Evolutionary conservation across 2,797 vertebrate species (phyloP).

Genomic region (Acomys russatus): DNA sequence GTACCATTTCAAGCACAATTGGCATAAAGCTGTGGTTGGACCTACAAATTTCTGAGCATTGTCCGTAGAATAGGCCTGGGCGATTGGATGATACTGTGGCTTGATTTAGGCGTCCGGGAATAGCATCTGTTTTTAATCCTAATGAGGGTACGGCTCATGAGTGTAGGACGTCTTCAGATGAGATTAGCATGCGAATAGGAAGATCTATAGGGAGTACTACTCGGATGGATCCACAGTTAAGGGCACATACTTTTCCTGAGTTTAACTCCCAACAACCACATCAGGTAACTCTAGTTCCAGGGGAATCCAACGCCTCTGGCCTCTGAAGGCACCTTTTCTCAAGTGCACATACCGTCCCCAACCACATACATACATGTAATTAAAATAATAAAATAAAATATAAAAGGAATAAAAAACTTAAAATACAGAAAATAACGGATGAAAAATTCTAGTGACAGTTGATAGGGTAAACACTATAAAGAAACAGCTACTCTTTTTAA

Average conservation of each 20-base stretch:
- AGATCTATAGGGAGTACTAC: too few species aligned
- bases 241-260: neutral
- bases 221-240: neutral
- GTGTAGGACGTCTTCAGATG: too few species aligned
- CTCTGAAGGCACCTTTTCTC: neutral
- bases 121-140: too few species aligned
- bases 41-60: too few species aligned
- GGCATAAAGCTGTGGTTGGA: too few species aligned
- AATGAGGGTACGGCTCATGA: too few species aligned
- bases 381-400: neutral
- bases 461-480: neutral
- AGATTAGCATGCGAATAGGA: too few species aligned
- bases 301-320: neutral
- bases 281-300: neutral
- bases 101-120: too few species aligned
- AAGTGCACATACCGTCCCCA: neutral
- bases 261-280: neutral
- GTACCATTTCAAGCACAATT: too few species aligned
- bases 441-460: conserved; percentile 33
- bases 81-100: too few species aligned
- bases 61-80: too few species aligned
- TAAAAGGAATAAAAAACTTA: neutral
- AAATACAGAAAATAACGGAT: conserved; percentile 52
- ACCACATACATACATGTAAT: neutral
- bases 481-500: neutral